Conservation (phyloP, 2,113 vertebrate species). For the Myiopsitta monachus region DNA sequence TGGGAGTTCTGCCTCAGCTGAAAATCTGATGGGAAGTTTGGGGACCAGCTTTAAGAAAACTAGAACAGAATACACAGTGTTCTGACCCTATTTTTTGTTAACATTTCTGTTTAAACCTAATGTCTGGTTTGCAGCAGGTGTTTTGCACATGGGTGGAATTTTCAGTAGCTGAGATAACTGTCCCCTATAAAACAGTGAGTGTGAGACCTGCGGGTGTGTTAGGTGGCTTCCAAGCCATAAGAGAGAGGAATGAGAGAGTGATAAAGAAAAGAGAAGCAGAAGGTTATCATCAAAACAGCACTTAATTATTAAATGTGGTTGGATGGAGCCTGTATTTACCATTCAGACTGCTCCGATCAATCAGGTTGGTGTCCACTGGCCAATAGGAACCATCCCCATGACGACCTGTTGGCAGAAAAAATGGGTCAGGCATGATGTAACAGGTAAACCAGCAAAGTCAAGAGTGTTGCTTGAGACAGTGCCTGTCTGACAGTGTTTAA, state of each 20-base stretch:
- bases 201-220: rapidly evolving
- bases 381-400: conserved; percentile 90
- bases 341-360: conserved; percentile 91
- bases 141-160: background rate
- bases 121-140: background rate
- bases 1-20: background rate
- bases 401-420: conserved; percentile 78
- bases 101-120: background rate
- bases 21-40: background rate
- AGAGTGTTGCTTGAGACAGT: background rate
- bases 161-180: background rate
- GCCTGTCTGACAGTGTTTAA: background rate
- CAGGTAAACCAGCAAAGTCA: background rate
- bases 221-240: background rate
- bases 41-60: background rate
- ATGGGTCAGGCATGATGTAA: background rate
- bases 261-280: background rate
- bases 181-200: rapidly evolving
- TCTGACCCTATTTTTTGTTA: background rate
- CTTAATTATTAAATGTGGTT: background rate
- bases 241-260: rapidly evolving
- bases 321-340: conserved; percentile 72
- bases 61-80: background rate
- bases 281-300: background rate
- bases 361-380: conserved; percentile 88